These are phyloP conservation scores for Acrobasis repandana DNA, from an alignment of 2,888 invertebrate genomes.

Conservation along the genomic window DNA sequence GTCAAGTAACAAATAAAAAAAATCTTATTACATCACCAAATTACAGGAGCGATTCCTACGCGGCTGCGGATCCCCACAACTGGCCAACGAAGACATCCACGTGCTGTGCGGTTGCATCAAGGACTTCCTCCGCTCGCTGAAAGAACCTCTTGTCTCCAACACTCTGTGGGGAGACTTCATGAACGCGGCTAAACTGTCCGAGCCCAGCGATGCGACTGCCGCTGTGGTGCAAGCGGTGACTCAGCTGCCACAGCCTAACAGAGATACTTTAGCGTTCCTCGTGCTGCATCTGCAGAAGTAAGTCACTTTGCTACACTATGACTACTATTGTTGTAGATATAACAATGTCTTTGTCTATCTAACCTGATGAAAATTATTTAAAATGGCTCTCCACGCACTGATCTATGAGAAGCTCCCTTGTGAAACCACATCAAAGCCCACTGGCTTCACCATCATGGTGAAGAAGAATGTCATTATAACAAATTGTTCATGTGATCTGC, in stretches of 20 bases:
- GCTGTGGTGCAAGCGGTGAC: slow-evolving; percentile 89
- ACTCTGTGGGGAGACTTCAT: slow-evolving; percentile 92
- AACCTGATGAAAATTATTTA: too few relatives aligned
- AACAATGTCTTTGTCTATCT: too few relatives aligned
- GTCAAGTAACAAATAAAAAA: too few relatives aligned
- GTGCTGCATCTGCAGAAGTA: slow-evolving; percentile 94
- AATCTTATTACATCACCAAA: too few relatives aligned
- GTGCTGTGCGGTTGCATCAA: slow-evolving; percentile 97
- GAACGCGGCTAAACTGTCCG: slow-evolving; percentile 83
- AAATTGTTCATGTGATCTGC: too few relatives aligned
- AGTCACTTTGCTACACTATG: slow-evolving; percentile 30
- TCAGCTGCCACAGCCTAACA: slow-evolving; percentile 94
- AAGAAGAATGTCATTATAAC: too few relatives aligned
- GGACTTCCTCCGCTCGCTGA: slow-evolving; percentile 94
- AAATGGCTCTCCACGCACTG: too few relatives aligned
- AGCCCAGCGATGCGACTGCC: slow-evolving; percentile 84
- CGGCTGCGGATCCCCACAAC: slow-evolving; percentile 92
- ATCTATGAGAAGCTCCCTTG: too few relatives aligned
- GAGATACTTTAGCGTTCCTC: slow-evolving; percentile 96
- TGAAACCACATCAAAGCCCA: too few relatives aligned
- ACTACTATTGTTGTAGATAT: slow-evolving; percentile 20
- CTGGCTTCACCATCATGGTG: too few relatives aligned
- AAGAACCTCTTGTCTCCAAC: slow-evolving; percentile 94
- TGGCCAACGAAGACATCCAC: slow-evolving; percentile 90
- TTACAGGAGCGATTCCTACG: slow-evolving; percentile 90